Evolutionary conservation across 1,140 invertebrate species (phyloP), one percentile per base, ranked within the genome.

Genomic region (Zelostemma sp.): DNA sequence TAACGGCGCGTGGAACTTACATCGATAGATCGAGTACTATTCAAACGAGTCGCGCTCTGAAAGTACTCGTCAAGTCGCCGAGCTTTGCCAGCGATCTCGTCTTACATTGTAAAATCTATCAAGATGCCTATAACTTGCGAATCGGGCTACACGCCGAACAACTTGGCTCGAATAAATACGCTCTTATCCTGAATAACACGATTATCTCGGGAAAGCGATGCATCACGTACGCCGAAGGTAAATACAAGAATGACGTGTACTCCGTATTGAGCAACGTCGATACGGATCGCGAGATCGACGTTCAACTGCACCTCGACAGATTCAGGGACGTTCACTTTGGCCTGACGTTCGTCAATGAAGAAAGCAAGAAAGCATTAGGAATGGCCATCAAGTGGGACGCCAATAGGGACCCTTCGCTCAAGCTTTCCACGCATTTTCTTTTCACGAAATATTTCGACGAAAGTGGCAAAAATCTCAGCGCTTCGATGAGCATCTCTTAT

Each of bases 321-420:
- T 84, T 91, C 59, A 86, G 92, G 41, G 93, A 94, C 76, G 83
- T 95, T n/a, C 89, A 91, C 61, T 73, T 94, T 12, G 87, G 88
- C 0, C 80, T 90, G 47, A 88, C 87, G 19, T 86, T 88, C 0
- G 82, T 88, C 4, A 87, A 89, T 57, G 86, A 87, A 16, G 76
- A 84, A 0, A 74, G 82, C 14, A 86, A 87, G 12, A 92, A 92
- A 72, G 88, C 90, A 49, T 81, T 90, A 1, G 90, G 88, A 0
- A 78, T 92, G 0, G 91, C 92, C 57, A 73, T 95, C 0, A 93
- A 93, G 70, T 95, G 93, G 93, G 92, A 95, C 74, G 91, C 91
- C 0, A 94, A 93, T 80, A 86, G 93, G 6, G 92, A 95, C 85
- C 92, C 92, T 0, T 88, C 88, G 35, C 87, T 92, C 71, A 91